Conservation (phyloP, 2,797 vertebrate species). For the Miichthys miiuy region DNA sequence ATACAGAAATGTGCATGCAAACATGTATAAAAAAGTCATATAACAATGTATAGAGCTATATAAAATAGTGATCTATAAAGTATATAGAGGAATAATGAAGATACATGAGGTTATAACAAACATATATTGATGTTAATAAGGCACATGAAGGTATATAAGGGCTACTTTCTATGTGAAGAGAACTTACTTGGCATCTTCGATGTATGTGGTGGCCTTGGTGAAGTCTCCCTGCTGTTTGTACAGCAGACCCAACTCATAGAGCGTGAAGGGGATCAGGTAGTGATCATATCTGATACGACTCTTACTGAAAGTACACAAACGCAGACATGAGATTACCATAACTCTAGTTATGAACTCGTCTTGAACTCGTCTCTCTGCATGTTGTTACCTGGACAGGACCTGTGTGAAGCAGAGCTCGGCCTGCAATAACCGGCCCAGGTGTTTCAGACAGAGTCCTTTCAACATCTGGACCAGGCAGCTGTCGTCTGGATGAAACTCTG, state of each 20-base stretch:
- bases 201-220: conserved; percentile 87
- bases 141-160: too few relatives aligned
- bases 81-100: too few relatives aligned
- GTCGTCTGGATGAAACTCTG: conserved; percentile 91
- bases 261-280: conserved; percentile 92
- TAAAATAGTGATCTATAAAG: neutral
- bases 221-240: conserved; percentile 91
- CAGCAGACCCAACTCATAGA: conserved; percentile 93
- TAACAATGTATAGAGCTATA: neutral
- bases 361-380: neutral
- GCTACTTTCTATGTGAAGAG: too few relatives aligned
- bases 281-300: conserved; percentile 91
- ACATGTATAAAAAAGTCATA: neutral
- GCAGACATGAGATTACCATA: neutral
- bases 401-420: conserved; percentile 96
- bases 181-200: conserved; percentile 94
- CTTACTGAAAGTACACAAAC: conserved; percentile 84
- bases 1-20: neutral
- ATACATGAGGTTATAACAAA: too few relatives aligned
- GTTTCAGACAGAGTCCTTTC: conserved; percentile 95
- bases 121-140: too few relatives aligned
- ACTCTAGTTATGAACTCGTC: neutral
- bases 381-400: conserved; percentile 90
- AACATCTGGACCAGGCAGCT: conserved; percentile 93
- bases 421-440: conserved; percentile 92